Evolutionary conservation across 2,888 invertebrate species (phyloP), one percentile per base, ranked within the genome.

Genomic region (Teleogryllus oceanicus): DNA sequence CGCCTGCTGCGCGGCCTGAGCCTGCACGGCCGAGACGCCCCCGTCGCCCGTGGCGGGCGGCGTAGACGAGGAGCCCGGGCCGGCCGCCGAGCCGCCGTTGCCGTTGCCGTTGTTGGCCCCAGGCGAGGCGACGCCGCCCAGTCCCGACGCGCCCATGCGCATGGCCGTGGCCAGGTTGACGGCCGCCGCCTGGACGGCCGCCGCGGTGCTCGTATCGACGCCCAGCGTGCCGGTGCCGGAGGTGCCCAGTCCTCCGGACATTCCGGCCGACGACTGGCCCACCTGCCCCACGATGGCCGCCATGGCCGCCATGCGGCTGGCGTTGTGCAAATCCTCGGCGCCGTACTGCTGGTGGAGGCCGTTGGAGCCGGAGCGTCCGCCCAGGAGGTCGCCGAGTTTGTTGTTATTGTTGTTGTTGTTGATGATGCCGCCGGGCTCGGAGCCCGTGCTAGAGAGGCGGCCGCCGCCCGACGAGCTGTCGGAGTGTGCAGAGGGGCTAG

Each of bases 401-500:
- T 86, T 87, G 81, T 79, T 78, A 21, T 80, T 78, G 50, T 81
- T 83, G 80, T 82, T 83, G 80, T 82, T 83, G 79, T 82, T 82
- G 80, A 78, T 80, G 81, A 81, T 81, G 51, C 81, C 81, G 75
- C 81, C 83, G 75, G 83, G 84, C 82, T 84, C 84, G 49, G 84
- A 84, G 12, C 84, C 84, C 37, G 84, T 84, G 75, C 94, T 94
- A 12, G 94, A 94, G 10, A 94, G 89, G 80, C 94, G 90, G 85
- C 94, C 94, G 83, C 91, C 91, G 50, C 95, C 85, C 37, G 85
- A 95, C 49, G 95, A 95, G 85, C 94, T 94, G 87, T 96, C 96
- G 77, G 95, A 95, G 87, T 95, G 95, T 24, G 93, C 94, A 74
- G 94, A 94, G 2, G 95, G 95, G 77, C 95, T 94, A 20, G 94